These are phyloP conservation scores for Pseudachorutes palmiensis DNA, from an alignment of 1,140 invertebrate species.

Conservation along the genomic window DNA sequence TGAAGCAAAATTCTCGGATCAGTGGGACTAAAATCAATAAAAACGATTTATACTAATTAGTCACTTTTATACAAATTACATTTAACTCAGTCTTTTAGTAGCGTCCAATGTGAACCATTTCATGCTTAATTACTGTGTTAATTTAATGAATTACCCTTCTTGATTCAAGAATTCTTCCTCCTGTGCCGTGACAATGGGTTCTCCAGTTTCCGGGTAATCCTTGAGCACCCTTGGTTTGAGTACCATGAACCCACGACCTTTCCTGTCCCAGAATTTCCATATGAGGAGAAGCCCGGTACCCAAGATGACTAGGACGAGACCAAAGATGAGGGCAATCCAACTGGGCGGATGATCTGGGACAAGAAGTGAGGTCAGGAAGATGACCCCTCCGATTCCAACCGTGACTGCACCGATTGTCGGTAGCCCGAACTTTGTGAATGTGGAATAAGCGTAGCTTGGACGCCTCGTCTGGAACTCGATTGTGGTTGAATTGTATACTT, in stretches of 20 bases:
- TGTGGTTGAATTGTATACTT: background rate
- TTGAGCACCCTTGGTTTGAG: background rate
- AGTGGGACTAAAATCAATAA: slow-evolving; percentile 4
- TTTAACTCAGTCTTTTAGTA: background rate
- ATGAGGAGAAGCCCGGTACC: background rate
- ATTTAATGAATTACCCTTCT: slow-evolving; percentile 7
- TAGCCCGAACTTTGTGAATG: background rate
- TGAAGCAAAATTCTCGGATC: slow-evolving; percentile 6
- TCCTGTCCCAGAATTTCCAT: slow-evolving; percentile 6
- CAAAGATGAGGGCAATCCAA: slow-evolving; percentile 1
- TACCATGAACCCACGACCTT: background rate
- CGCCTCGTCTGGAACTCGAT: slow-evolving; percentile 7
- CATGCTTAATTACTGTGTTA: no score
- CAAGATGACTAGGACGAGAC: background rate
- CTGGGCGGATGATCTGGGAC: background rate
- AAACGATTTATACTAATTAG: background rate
- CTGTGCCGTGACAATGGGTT: background rate
- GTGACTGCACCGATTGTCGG: background rate
- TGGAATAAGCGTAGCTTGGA: background rate
- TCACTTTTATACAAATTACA: background rate
- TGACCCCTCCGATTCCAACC: background rate
- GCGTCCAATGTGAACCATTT: no score
- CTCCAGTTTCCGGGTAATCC: background rate
- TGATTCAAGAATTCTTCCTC: slow-evolving; percentile 3
- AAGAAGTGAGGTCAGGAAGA: background rate